Evolutionary conservation across 2,888 invertebrate genomes (phyloP).

Genomic region (Apotomis capreana): DNA sequence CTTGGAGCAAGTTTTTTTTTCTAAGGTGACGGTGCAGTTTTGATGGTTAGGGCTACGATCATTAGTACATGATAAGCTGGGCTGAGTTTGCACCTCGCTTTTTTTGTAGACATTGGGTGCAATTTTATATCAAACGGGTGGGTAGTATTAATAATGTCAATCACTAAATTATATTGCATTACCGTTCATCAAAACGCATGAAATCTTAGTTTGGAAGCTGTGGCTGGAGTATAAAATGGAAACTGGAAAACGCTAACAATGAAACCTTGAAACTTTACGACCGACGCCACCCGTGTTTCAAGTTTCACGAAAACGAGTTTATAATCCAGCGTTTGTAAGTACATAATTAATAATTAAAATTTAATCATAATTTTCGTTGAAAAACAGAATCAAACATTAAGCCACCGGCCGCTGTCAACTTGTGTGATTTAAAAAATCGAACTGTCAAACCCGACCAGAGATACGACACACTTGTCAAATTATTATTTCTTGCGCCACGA

Average conservation of each 20-base stretch:
- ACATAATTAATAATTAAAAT: conserved; percentile 53
- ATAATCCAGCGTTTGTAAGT: conserved; percentile 51
- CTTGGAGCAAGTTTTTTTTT: conserved; percentile 53
- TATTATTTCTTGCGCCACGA: conserved; percentile 61
- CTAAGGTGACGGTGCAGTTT: conserved; percentile 69
- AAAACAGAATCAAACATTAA: conserved; percentile 70
- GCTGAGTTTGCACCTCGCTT: neutral
- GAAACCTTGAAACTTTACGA: conserved; percentile 29
- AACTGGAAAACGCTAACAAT: conserved; percentile 13
- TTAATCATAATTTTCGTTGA: conserved; percentile 68
- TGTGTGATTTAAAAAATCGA: conserved; percentile 67
- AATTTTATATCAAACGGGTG: no score
- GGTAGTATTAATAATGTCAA: no score
- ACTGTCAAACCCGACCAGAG: conserved; percentile 76
- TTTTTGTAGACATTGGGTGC: no score
- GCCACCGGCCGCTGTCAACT: conserved; percentile 60
- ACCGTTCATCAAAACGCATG: no score
- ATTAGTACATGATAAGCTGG: no score
- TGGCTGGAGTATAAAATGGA: conserved; percentile 8
- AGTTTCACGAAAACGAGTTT: conserved; percentile 53
- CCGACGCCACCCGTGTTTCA: conserved; percentile 31
- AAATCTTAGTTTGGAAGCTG: no score
- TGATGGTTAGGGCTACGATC: neutral
- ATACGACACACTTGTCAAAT: conserved; percentile 78
- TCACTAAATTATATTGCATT: no score